Evolutionary conservation across 2,113 vertebrate species (phyloP), one percentile per base, ranked within the genome.

Genomic region (Oncorhynchus gorbuscha): DNA sequence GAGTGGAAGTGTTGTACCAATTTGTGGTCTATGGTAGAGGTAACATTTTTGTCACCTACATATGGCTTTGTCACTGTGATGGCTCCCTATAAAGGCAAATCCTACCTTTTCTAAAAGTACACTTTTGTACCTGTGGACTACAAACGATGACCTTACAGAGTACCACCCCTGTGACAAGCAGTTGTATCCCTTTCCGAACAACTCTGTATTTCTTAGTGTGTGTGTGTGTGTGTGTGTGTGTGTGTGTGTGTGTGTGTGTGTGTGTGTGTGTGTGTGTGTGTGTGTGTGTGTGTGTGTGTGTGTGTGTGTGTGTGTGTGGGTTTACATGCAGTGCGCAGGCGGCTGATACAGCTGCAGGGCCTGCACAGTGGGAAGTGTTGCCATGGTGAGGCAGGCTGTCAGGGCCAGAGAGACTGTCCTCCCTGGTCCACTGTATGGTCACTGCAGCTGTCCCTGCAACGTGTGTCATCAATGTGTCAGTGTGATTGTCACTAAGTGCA

Each of bases 301-400:
- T 1, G 49, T 51, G 49, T 1, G 49, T 51, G 49, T 0, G 14
- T 16, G 73, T 48, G 79, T 9, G 14, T 55, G 24, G 83, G 89
- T 90, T 90, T 90, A 72, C 86, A 90, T 87, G 89, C 83, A 84
- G 81, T 71, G 84, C 78, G 84, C 80, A 83, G 86, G 82, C 83
- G 79, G 87, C 80, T 67, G 78, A 86, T 88, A 85, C 89, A 92
- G 89, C 92, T 92, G 87, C 88, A 80, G 84, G 86, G 85, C 81
- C 80, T 81, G 81, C 88, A 75, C 89, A 90, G 92, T 86, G 85
- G 88, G 90, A 92, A 87, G 88, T 83, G 93, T 94, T 94, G 90
- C 92, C 91, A 93, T 93, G 92, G 92, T 91, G 92, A 94, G 87
- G 78, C 51, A 69, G 85, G 81, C 84, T 85, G 74, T 83, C 73